phyloP scores from a whole-genome alignment of 2,113 vertebrate genomes.

The Cyprinus carpio region DNA sequence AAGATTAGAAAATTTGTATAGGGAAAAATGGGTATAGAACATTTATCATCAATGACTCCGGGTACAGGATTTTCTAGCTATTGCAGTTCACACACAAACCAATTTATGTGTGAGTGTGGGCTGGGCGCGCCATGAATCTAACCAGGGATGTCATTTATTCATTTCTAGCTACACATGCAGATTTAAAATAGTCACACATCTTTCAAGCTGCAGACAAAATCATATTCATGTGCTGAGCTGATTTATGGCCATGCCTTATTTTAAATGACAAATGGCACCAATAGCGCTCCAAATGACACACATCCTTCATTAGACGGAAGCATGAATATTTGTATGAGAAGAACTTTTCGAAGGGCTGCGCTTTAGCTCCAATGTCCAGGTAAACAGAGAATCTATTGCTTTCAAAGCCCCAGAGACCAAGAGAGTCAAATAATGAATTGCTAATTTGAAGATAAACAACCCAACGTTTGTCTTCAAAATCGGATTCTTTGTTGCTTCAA shows the following conservation, averaged over 20 bases:
- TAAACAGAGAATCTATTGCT: slow-evolving; percentile 26
- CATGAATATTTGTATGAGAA: slow-evolving; percentile 60
- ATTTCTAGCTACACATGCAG: not conserved
- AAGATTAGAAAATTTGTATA: not conserved
- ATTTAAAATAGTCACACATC: slow-evolving; percentile 33
- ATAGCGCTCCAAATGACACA: slow-evolving; percentile 51
- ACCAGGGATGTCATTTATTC: not conserved
- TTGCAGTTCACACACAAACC: slow-evolving; percentile 10
- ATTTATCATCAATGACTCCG: slow-evolving; percentile 1
- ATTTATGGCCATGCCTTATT: slow-evolving; percentile 51
- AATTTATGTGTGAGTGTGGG: not conserved
- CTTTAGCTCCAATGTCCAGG: not conserved
- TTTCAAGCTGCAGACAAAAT: slow-evolving; percentile 40
- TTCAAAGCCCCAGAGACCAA: slow-evolving; percentile 3
- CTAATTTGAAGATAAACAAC: slow-evolving; percentile 50
- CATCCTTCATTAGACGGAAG: slow-evolving; percentile 51
- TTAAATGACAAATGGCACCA: slow-evolving; percentile 64
- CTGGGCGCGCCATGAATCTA: not conserved
- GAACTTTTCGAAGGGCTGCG: slow-evolving; percentile 17
- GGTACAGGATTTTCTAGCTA: not conserved
- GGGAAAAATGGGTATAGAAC: not conserved
- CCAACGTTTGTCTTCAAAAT: not conserved
- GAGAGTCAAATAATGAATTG: slow-evolving; percentile 29
- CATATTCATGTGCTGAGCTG: slow-evolving; percentile 55
- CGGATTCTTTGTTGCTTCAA: slow-evolving; percentile 19